These are phyloP conservation scores for Sardinella longiceps DNA, from an alignment of 2,797 vertebrate species.

Conservation along the genomic window DNA sequence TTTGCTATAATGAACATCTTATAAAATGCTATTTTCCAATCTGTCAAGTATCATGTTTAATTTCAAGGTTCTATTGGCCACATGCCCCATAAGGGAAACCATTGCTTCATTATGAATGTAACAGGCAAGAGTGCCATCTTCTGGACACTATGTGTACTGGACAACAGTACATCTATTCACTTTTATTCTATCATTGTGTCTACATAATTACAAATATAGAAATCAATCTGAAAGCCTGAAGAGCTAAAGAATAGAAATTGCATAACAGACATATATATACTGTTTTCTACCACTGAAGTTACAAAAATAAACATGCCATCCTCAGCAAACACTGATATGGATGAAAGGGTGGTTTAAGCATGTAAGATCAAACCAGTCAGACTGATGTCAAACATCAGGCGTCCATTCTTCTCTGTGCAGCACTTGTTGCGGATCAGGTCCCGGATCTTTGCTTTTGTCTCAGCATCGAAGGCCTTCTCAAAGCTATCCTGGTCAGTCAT, in stretches of 20 bases:
- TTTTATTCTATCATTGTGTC: background rate
- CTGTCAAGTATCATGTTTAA: background rate
- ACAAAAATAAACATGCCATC: background rate
- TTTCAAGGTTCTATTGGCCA: background rate
- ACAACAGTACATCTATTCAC: background rate
- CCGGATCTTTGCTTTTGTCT: constrained; percentile 63
- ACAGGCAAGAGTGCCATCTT: constrained; percentile 5
- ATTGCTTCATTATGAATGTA: background rate
- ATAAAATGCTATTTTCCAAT: constrained; percentile 9
- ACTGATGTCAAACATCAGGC: constrained; percentile 55
- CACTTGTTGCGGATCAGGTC: constrained; percentile 66
- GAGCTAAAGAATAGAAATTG: no score
- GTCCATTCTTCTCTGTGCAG: constrained; percentile 64
- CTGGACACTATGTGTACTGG: background rate
- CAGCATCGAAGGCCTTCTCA: constrained; percentile 57
- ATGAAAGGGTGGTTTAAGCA: constrained; percentile 50
- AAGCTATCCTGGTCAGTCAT: constrained; percentile 62
- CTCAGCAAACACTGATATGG: background rate
- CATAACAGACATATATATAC: no score
- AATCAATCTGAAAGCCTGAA: background rate
- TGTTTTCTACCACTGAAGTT: background rate
- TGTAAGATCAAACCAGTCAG: constrained; percentile 60
- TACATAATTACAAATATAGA: background rate
- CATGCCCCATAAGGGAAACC: background rate
- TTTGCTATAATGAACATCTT: background rate